Evolutionary conservation across 2,888 invertebrate species (phyloP).

Genomic region (Ochlodes sylvanus): DNA sequence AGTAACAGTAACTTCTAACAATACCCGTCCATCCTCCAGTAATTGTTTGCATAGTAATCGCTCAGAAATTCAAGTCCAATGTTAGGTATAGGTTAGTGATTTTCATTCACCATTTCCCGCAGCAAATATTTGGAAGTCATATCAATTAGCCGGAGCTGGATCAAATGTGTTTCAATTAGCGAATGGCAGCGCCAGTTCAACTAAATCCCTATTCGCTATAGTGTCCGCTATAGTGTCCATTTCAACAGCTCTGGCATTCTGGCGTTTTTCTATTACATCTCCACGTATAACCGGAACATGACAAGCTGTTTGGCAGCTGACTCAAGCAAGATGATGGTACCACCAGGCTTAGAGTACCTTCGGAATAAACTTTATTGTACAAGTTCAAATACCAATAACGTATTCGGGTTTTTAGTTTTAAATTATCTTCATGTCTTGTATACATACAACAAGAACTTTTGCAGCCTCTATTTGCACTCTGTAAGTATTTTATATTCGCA

Average conservation of each 20-base stretch:
- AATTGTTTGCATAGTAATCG: background rate
- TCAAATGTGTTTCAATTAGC: slow-evolving; percentile 19
- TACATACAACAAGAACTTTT: too few relatives aligned
- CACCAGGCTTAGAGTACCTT: too few relatives aligned
- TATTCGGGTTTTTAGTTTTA: too few relatives aligned
- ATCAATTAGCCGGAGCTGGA: slow-evolving; percentile 14
- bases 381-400: too few relatives aligned
- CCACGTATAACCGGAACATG: background rate
- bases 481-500: too few relatives aligned
- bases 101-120: slow-evolving; percentile 6
- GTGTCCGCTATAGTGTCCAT: background rate
- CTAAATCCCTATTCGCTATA: slow-evolving; percentile 9
- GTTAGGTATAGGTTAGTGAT: background rate
- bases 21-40: too few relatives aligned
- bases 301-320: too few relatives aligned
- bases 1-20: too few relatives aligned
- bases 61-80: background rate
- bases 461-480: too few relatives aligned
- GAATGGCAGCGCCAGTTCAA: slow-evolving; percentile 9
- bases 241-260: slow-evolving; percentile 3
- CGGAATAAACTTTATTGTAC: too few relatives aligned
- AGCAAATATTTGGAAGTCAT: slow-evolving; percentile 20
- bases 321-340: too few relatives aligned
- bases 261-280: background rate
- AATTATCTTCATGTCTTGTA: too few relatives aligned